Conservation (phyloP, 2,113 vertebrate genomes). For the Indicator maculatus region DNA sequence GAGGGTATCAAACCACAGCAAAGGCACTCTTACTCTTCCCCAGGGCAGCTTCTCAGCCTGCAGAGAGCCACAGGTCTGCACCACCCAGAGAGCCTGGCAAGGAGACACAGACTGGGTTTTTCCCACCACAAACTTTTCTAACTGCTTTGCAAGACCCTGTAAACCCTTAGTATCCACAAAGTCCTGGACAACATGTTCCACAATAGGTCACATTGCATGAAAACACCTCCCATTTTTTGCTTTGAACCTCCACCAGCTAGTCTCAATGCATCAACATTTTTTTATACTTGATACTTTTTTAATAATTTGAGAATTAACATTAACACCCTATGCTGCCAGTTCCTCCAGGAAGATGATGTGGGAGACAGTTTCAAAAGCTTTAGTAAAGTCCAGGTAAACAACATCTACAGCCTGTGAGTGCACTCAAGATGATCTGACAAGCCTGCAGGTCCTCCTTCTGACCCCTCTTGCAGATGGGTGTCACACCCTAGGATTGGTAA, state of each 20-base stretch:
- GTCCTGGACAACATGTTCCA: not conserved
- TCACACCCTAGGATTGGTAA: no score
- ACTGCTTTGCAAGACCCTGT: not conserved
- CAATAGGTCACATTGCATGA: not conserved
- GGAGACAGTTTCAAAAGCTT: no score
- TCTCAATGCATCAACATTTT: not conserved
- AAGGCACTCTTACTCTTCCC: not conserved
- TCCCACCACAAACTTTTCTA: fast-evolving
- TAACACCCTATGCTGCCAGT: not conserved
- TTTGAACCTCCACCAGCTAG: not conserved
- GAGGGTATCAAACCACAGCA: not conserved
- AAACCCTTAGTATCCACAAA: not conserved
- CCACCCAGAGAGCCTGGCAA: not conserved
- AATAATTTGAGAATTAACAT: not conserved
- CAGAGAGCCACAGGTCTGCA: not conserved
- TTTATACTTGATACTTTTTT: not conserved
- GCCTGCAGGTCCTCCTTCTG: no score
- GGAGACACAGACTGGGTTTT: fast-evolving
- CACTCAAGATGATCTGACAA: no score
- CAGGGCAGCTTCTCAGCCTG: not conserved
- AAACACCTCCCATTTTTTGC: not conserved
- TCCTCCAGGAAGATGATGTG: no score
- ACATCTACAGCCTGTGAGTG: no score
- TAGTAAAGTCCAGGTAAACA: no score
- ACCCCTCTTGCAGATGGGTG: no score